Evolutionary conservation across 2,888 invertebrate genomes (phyloP), one percentile per base, ranked within the genome.

Genomic region (Noctua comes): DNA sequence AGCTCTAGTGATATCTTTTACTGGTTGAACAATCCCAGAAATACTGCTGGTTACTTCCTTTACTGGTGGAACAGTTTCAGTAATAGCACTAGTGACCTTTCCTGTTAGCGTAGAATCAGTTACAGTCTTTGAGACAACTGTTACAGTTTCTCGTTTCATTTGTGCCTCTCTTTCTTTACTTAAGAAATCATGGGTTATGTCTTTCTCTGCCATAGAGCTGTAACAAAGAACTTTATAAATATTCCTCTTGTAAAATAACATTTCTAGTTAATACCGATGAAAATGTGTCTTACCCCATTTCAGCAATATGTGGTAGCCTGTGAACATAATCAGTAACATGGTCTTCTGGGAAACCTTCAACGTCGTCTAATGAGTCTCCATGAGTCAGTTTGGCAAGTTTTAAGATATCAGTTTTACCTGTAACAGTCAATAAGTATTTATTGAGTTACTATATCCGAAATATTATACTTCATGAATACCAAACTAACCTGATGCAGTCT

Each of bases 271-370:
- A 18, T 66, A 66, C 0, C 3, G 1, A 40, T 27, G 4, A 64
- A 27, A 70, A 27, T 54, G 18, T 48, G 6, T 31, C 91, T 90
- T 93, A 97, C 97, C 96, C 94, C 43, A 95, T 92, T 94, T 97
- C 97, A 78, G 95, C 94, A 86, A 97, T 97, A 86, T 97, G 94
- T 65, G 97, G 97, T 69, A 97, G 87, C 90, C 94, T 96, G 85
- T 95, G 96, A 31, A 96, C 92, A 78, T 96, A 96, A 86, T 97
- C 97, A 46, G 93, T 92, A 5, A 96, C 95, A 80, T 96, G 96
- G 80, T 96, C 96, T 91, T 97, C 97, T 51, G 97, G 97, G 68
- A 97, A 97, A 54, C 96, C 97, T 94, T 97, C 97, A 2, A 97
- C 97, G 59, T 97, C 97, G 91, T 97, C 97, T 77, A 97, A 91